Conservation (phyloP, 2,113 vertebrate genomes). For the Apodemus sylvaticus region DNA sequence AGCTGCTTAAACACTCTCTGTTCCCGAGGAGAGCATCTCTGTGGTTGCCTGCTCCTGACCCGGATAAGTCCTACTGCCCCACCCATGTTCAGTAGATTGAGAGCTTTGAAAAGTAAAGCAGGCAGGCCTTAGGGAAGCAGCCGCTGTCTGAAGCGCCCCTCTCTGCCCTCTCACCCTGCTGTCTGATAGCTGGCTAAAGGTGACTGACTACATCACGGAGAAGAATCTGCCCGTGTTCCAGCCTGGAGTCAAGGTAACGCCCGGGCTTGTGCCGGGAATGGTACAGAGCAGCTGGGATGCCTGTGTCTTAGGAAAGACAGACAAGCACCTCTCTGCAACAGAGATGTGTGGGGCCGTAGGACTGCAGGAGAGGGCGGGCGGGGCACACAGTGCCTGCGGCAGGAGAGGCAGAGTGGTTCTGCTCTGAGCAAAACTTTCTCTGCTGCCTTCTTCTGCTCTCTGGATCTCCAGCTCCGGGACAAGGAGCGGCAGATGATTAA, state of each 20-base stretch:
- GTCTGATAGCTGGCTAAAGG: conserved; percentile 93
- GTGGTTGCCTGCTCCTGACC: background rate
- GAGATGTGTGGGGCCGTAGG: background rate
- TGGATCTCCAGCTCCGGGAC: conserved; percentile 91
- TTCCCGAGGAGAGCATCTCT: background rate
- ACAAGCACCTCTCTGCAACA: background rate
- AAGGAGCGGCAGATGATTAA: conserved; percentile 99
- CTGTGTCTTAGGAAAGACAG: background rate
- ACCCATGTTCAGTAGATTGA: background rate
- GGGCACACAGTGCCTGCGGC: accelerated
- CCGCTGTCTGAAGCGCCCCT: background rate
- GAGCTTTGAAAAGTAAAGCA: background rate
- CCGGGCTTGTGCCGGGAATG: background rate
- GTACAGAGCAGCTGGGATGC: background rate
- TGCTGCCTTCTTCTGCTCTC: background rate
- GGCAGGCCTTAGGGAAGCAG: background rate
- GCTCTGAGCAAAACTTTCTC: conserved; percentile 28
- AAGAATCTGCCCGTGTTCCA: conserved; percentile 93
- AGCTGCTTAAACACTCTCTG: background rate
- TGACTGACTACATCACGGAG: conserved; percentile 92
- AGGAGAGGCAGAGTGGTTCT: background rate
- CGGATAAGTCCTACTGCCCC: background rate
- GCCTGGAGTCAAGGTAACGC: conserved; percentile 92
- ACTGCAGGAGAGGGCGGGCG: background rate
- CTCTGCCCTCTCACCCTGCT: conserved; percentile 6